phyloP scores from a whole-genome alignment of 2,888 invertebrate species.

The Leptopilina myrica region DNA sequence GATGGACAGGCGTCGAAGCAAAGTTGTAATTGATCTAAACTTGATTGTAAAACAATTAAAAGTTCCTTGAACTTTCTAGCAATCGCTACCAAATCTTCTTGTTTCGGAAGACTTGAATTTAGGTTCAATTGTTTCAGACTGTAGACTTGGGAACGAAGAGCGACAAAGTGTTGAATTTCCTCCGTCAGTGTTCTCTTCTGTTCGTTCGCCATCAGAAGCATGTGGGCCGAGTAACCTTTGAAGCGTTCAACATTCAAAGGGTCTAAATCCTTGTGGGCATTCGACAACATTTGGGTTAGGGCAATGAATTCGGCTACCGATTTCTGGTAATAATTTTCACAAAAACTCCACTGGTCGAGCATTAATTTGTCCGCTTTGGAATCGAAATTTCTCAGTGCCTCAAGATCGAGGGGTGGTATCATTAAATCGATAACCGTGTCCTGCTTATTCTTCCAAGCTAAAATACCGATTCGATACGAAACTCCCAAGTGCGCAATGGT shows the following conservation, averaged over 20 bases:
- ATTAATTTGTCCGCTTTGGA: conserved; percentile 76
- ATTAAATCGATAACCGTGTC: conserved; percentile 81
- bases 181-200: conserved; percentile 82
- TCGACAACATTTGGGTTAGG: conserved; percentile 79
- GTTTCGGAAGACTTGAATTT: conserved; percentile 65
- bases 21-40: conserved; percentile 84
- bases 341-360: conserved; percentile 83
- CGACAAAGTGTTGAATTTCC: conserved; percentile 72
- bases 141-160: conserved; percentile 61
- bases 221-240: conserved; percentile 89
- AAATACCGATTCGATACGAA: conserved; percentile 88
- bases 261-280: conserved; percentile 82
- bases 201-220: conserved; percentile 83
- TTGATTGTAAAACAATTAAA: conserved; percentile 78
- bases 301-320: conserved; percentile 84
- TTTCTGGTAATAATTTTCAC: conserved; percentile 86
- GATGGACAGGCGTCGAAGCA: conserved; percentile 82
- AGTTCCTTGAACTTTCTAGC: conserved; percentile 77
- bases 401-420: conserved; percentile 85
- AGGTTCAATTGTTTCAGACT: conserved; percentile 66
- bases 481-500: conserved; percentile 85
- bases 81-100: conserved; percentile 74
- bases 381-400: conserved; percentile 78
- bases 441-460: conserved; percentile 68
- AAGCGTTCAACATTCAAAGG: conserved; percentile 89